Conservation (phyloP, 2,888 invertebrate genomes). For the Monochamus alternatus region DNA sequence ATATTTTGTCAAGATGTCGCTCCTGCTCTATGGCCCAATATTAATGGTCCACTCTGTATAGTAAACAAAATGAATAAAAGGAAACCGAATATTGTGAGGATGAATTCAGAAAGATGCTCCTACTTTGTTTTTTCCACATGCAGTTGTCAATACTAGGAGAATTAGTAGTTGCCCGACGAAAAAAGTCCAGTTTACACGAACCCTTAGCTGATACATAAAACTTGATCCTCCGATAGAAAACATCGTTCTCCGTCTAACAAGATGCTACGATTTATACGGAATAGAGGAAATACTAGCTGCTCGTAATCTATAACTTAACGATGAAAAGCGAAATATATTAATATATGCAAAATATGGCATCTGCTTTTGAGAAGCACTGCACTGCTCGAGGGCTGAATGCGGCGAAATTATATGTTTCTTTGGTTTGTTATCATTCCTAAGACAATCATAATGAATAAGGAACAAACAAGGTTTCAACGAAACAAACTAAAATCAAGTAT, state of each 20-base stretch:
- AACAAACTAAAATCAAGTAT: too few species aligned
- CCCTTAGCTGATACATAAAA: conserved; percentile 41
- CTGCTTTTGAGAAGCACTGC: conserved; percentile 54
- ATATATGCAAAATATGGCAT: conserved; percentile 61
- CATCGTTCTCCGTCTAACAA: conserved; percentile 36
- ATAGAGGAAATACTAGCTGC: conserved; percentile 47
- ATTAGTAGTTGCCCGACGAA: too few species aligned
- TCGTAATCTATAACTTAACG: conserved; percentile 50
- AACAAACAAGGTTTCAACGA: not conserved
- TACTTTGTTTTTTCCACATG: too few species aligned
- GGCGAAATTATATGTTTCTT: conserved; percentile 57
- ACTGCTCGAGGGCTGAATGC: conserved; percentile 45
- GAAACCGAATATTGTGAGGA: not conserved
- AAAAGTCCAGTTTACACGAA: conserved; percentile 24
- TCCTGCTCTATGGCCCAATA: too few species aligned
- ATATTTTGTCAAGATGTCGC: too few species aligned
- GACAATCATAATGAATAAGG: conserved; percentile 27
- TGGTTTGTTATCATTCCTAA: conserved; percentile 48
- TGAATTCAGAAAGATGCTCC: not conserved
- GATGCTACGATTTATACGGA: conserved; percentile 37
- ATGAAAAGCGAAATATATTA: conserved; percentile 55
- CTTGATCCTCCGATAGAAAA: conserved; percentile 38
- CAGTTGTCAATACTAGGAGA: too few species aligned
- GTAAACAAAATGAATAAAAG: not conserved
- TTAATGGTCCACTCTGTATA: too few species aligned